Evolutionary conservation across 2,888 invertebrate genomes (phyloP), one percentile per base, ranked within the genome.

Genomic region (Pristionchus exspectatus): DNA sequence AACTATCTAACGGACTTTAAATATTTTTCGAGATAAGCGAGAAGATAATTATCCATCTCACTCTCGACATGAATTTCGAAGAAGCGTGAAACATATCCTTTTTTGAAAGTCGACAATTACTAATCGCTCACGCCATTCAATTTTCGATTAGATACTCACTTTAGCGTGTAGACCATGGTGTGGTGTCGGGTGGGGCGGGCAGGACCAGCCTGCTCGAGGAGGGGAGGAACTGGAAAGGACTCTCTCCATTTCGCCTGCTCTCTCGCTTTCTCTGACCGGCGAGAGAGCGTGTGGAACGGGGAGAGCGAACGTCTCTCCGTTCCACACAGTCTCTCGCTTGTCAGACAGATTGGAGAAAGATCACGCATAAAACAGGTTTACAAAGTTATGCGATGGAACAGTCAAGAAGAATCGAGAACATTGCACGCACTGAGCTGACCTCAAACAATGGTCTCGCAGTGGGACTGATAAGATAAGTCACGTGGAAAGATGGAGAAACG

Each of bases 181-280:
- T 91, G 12, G 95, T 94, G 14, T 38, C 38, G 38, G 91, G 90
- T 90, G 95, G 95, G 83, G 95, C 95, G 83, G 95, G 91, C 63
- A 95, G 94, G 94, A 95, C 95, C 87, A 96, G 92, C 9, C 94
- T 90, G 18, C 91, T 94, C 86, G 87, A 94, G 93, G 44, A 50
- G 30, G 33, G 74, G 24, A 63, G 21, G 63, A n/a, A 7, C 63
- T 24, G 63, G 30, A 74, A 81, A 10, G 7, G 44, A 24, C n/a
- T 24, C 63, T 24, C 63, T 9, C 9, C 44, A 50, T 3, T 7
- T 50, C 12, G 10, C 63, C 5, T 21, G 44, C 44, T 50, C 44
- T 50, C 1, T n/a, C 24, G 24, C 10, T 63, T 21, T 30, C 16
- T 72, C 18, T 30, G n/a, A 27, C 27, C 24, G 14, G 12, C 69